These are phyloP conservation scores for Papilio elwesi DNA, from an alignment of 2,888 invertebrate genomes.

Conservation along the genomic window DNA sequence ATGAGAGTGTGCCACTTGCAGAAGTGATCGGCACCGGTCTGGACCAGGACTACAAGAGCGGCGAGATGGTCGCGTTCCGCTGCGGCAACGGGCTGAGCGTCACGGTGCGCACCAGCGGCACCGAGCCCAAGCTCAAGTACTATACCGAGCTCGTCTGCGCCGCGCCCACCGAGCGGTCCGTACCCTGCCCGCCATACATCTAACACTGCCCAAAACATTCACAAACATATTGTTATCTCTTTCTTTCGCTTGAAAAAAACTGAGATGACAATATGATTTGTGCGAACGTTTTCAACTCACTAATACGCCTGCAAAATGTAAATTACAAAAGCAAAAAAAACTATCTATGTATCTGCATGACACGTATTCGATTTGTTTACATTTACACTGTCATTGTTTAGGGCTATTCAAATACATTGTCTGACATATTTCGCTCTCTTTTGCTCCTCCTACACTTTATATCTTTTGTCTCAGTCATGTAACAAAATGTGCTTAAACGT, in stretches of 20 bases:
- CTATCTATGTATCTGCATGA: too few relatives aligned
- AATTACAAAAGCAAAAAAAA: too few relatives aligned
- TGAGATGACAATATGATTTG: too few relatives aligned
- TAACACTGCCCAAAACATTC: not conserved
- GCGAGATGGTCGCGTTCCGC: slow-evolving; percentile 97
- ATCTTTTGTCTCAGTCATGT: not conserved
- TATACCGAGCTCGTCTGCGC: slow-evolving; percentile 94
- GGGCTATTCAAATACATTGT: too few relatives aligned
- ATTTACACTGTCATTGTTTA: too few relatives aligned
- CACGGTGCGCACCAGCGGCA: slow-evolving; percentile 97
- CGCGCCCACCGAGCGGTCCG: slow-evolving; percentile 56
- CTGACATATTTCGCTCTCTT: slow-evolving; percentile 3
- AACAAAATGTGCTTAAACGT: not conserved
- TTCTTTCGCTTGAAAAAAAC: too few relatives aligned
- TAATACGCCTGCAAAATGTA: too few relatives aligned
- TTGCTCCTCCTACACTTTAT: not conserved
- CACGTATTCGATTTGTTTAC: too few relatives aligned
- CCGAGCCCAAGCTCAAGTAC: slow-evolving; percentile 99
- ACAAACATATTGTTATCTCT: too few relatives aligned
- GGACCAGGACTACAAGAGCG: slow-evolving; percentile 79
- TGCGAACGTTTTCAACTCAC: too few relatives aligned
- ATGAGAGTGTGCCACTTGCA: slow-evolving; percentile 41
- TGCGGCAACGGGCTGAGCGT: slow-evolving; percentile 94
- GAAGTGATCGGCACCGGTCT: slow-evolving; percentile 75
- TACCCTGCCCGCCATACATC: not conserved